Evolutionary conservation across 35 echinoderm and acorn worm genomes (phyloP).

Genomic region (Holothuria glaberrima): DNA sequence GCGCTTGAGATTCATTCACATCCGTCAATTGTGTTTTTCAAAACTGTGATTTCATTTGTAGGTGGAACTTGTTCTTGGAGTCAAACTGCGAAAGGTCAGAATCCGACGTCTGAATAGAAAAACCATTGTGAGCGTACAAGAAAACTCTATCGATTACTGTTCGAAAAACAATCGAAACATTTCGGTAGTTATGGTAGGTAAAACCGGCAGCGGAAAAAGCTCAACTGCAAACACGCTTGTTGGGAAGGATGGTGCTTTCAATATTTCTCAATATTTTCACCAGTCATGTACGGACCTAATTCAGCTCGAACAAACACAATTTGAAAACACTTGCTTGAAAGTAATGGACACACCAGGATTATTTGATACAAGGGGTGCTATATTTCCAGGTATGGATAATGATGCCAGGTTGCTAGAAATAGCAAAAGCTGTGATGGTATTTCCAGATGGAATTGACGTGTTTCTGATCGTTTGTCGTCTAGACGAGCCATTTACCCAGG

Average conservation of each 20-base stretch:
- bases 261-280: background rate
- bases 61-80: too few species aligned
- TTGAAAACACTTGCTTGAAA: background rate
- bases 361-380: background rate
- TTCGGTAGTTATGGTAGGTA: background rate
- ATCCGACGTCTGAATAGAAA: too few species aligned
- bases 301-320: background rate
- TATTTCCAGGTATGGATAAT: background rate
- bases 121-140: too few species aligned
- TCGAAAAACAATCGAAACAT: background rate
- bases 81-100: too few species aligned
- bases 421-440: background rate
- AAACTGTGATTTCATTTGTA: too few species aligned
- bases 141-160: too few species aligned
- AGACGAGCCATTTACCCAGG: background rate
- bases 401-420: background rate
- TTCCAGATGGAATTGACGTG: slow-evolving; percentile 3
- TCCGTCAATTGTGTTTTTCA: too few species aligned
- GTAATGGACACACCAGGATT: slow-evolving; percentile 28
- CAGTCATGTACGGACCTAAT: background rate
- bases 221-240: background rate
- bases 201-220: slow-evolving; percentile 11
- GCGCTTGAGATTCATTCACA: too few species aligned
- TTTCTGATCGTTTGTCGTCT: background rate
- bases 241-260: background rate